These are phyloP conservation scores for Bombycilla garrulus DNA, from an alignment of 2,113 vertebrate genomes.

Conservation along the genomic window DNA sequence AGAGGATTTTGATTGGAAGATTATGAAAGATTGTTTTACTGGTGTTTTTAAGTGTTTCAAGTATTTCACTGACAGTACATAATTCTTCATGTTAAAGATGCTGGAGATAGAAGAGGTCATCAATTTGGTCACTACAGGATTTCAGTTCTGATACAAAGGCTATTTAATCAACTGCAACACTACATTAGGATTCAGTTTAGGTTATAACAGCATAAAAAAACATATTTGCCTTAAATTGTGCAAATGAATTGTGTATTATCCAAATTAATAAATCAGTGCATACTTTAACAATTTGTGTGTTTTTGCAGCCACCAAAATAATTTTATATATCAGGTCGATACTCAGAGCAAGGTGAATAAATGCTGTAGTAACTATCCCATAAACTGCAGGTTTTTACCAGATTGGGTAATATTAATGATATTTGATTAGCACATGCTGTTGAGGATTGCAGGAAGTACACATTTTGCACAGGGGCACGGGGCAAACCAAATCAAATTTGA, in stretches of 20 bases:
- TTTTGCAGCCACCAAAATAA: not conserved
- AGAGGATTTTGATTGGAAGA: not conserved
- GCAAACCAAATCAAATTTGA: not conserved
- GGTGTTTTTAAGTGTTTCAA: not conserved
- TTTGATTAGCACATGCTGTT: not conserved
- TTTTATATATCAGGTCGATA: not conserved
- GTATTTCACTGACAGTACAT: not conserved
- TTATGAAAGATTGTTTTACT: not conserved
- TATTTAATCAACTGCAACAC: not conserved
- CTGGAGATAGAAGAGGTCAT: not conserved
- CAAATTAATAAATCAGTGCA: not conserved
- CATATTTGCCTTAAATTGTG: not conserved
- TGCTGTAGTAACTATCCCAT: not conserved
- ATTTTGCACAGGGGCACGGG: not conserved
- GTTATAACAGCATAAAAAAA: not conserved
- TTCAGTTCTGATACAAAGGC: not conserved
- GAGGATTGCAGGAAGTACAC: not conserved
- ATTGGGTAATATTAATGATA: not conserved
- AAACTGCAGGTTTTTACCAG: not conserved
- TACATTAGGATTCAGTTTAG: not conserved
- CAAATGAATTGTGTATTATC: not conserved
- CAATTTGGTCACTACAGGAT: not conserved
- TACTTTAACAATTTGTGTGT: not conserved
- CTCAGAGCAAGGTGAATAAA: not conserved
- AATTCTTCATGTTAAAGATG: not conserved